Conservation (phyloP, 37 sponge, comb jelly and placozoan genomes). For the Ephydatia muelleri region DNA sequence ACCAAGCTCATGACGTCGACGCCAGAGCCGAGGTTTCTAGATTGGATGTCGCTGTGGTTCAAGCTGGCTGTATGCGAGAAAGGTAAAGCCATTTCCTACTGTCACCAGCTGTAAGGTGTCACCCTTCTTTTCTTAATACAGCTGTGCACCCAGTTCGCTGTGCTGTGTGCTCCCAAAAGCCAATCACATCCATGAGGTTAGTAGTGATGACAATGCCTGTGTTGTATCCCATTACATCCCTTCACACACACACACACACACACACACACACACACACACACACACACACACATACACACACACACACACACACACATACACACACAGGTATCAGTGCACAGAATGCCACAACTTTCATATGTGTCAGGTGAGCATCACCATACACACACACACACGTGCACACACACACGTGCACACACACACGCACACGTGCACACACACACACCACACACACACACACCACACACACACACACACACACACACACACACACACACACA, state of each 20-base stretch:
- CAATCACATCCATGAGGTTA: conserved; percentile 37
- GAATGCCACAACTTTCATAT: background rate
- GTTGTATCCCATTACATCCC: conserved; percentile 15
- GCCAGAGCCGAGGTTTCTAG: conserved; percentile 28
- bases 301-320: conserved; percentile 3
- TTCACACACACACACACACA: background rate
- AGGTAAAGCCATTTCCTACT: conserved; percentile 11
- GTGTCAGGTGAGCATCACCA: background rate
- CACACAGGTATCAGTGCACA: background rate
- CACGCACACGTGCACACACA: no score
- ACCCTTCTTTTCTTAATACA: background rate
- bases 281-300: conserved; percentile 15
- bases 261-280: conserved; percentile 7
- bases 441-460: no score
- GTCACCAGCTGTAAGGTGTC: background rate
- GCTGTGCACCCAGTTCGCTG: conserved; percentile 56
- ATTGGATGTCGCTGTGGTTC: conserved; percentile 39
- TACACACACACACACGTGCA: background rate
- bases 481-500: no score
- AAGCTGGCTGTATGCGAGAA: conserved; percentile 41
- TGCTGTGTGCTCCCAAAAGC: conserved; percentile 37
- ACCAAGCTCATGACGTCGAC: conserved; percentile 21
- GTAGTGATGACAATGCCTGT: no score
- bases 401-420: background rate
- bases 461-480: no score